Base-by-base conservation (phyloP, 2,888 invertebrate species). In the Cheilosia vulpina region DNA sequence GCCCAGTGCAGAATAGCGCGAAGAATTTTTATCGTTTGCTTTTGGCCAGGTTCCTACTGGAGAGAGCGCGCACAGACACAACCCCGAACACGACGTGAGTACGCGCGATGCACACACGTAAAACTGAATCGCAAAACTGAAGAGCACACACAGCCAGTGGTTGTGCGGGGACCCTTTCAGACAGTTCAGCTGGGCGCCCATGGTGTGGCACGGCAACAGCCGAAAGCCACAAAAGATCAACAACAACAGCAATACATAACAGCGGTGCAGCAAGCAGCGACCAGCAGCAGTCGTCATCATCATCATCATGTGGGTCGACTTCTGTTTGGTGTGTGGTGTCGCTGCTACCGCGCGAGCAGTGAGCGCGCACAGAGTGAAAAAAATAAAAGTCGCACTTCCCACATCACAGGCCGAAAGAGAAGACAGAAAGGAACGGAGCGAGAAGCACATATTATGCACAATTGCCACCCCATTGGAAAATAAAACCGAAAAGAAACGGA, bases 81-180 rank as follows among this genome's bases (percentile, higher is more conserved):
- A 68, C 65, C 57, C 79, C 77, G 62, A 79, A 62, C 34, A 58
- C 53, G 58, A 79, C 79, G 72, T 68, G 66, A 72, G 60, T 73
- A 85, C 83, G 79, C 72, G 71, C 87, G 89, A 89, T 88, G 89
- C 89, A 89, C 85, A 88, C 88, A 87, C 88, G 87, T 88, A 89
- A 88, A 88, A 88, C 88, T 88, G 88, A 87, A 87, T 87, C 87
- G 88, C 87, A 71, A 65, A 87, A 87, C 85, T 85, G 81, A 85
- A 57, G 85, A 85, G 85, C 85, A 85, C 72, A 85, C 81, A 85
- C 81, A 81, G 66, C 41, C 76, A 81, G 85, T 85, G 81, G 81
- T 77, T 81, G 85, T 81, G 80, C 81, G 81, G 84, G 78, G 85
- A 66, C 85, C 85, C 85, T 81, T 85, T 72, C 81, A 76, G 43